Percentiles rank a stretch among this genome's conserved stretches.
phyloP scores from a whole-genome alignment of 92 coral and sea anemone species.

The Parazoanthus atlanticus region DNA sequence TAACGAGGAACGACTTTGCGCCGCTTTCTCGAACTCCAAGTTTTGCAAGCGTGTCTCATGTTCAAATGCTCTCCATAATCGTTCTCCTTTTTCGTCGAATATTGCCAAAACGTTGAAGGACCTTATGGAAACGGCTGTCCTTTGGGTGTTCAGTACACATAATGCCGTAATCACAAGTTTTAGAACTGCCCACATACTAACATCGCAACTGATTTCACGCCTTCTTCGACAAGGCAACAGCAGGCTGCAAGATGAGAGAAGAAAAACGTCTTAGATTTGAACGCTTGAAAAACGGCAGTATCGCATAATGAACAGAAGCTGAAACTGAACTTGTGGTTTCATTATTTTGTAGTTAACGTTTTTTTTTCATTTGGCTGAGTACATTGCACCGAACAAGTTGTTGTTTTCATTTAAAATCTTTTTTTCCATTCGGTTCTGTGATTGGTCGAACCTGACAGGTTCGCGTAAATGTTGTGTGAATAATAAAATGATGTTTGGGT shows the following conservation, averaged over 20 bases:
- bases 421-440: not conserved
- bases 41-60: slow-evolving; percentile 14
- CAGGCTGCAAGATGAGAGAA: not conserved
- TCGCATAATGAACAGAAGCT: not conserved
- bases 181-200: slow-evolving; percentile 1
- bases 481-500: not conserved
- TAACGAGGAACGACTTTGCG: not conserved
- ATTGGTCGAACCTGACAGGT: slow-evolving; percentile 19
- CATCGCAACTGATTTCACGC: not conserved
- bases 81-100: slow-evolving; percentile 12
- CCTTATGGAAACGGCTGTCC: not conserved
- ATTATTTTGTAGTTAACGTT: not conserved
- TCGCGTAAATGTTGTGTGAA: not conserved
- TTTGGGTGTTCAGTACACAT: not conserved
- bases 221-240: slow-evolving; percentile 6
- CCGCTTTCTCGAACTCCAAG: slow-evolving; percentile 3
- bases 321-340: not conserved
- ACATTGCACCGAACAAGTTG: not conserved
- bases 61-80: not conserved
- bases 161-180: not conserved
- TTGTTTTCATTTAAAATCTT: not conserved
- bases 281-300: not conserved
- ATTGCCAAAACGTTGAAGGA: slow-evolving; percentile 7
- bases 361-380: not conserved
- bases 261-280: not conserved